phyloP scores from a whole-genome alignment of 1,140 invertebrate genomes.

The Drosophila pectinifera region DNA sequence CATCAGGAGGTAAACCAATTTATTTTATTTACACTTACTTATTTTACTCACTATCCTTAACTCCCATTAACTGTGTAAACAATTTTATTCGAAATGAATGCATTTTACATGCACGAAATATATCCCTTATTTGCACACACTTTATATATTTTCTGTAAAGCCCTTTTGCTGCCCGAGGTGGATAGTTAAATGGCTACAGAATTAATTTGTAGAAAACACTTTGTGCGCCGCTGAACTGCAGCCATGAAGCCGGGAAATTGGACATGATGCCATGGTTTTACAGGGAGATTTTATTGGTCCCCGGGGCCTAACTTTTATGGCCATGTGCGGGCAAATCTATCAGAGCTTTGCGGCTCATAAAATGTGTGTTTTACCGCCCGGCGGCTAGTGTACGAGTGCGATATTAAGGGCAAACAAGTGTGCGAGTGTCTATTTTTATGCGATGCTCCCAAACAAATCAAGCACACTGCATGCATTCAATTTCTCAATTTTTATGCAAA shows the following conservation, averaged over 20 bases:
- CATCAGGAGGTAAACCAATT: too few relatives aligned
- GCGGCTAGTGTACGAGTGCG: slow-evolving; percentile 18
- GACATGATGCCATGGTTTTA: slow-evolving; percentile 43
- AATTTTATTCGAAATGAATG: neutral
- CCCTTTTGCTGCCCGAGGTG: neutral
- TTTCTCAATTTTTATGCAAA: slow-evolving; percentile 75
- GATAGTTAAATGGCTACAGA: slow-evolving; percentile 19
- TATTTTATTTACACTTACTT: too few relatives aligned
- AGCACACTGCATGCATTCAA: slow-evolving; percentile 51
- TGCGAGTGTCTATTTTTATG: slow-evolving; percentile 31
- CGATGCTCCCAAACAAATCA: slow-evolving; percentile 59
- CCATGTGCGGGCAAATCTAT: slow-evolving; percentile 67
- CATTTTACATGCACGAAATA: neutral
- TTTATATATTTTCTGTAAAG: neutral
- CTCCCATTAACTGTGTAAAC: slow-evolving; percentile 1
- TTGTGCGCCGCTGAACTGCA: slow-evolving; percentile 11
- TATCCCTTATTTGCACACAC: neutral
- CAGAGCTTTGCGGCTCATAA: slow-evolving; percentile 70
- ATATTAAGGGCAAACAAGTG: slow-evolving; percentile 31
- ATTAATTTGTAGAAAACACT: slow-evolving; percentile 46
- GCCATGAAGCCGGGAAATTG: slow-evolving; percentile 17
- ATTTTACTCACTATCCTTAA: neutral
- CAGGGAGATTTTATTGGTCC: slow-evolving; percentile 60
- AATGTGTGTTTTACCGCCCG: slow-evolving; percentile 34
- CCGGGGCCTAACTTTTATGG: slow-evolving; percentile 61